Base-by-base conservation (phyloP, 2,113 vertebrate species). In the Furnarius figulus region DNA sequence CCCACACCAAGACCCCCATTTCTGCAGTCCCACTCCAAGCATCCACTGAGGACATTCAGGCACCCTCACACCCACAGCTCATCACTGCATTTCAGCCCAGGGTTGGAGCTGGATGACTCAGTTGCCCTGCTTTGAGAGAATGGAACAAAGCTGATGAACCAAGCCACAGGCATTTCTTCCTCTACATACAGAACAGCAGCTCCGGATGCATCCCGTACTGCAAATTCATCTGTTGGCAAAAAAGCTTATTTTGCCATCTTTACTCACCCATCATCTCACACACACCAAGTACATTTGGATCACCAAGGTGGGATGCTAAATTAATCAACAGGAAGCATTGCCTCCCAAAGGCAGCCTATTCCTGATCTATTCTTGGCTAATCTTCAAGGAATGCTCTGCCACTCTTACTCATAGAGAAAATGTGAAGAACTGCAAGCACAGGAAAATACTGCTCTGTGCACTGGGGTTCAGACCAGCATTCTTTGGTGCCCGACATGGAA, bases 251-350 rank as follows among this genome's bases (percentile, higher is more conserved):
- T 89, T 92, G 52, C 77, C 62, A 58, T 70, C 79, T 86, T 94
- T 82, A 91, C n/a, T 92, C 89, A 76, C 31, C 20, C 78, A n/a
- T 47, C 56, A 53, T 65, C 81, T 85, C 77, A 68, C 7, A 46
- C 25, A 40, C 70, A 89, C 28, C 73, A 42, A 75, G 77, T 27
- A 73, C 53, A 33, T 24, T 70, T 68, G 74, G 81, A 91, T 95
- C 62, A 87, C 56, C 67, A 82, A 79, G 86, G 86, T 93, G 65
- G 55, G 68, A 81, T 87, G 80, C 61, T 86, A 92, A 72, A 89
- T 59, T 92, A 91, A 90, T 92, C 76, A 91, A 67, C 73, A 89
- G 86, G 94, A 95, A 95, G 87, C 71, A 16, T 14, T 70, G 78
- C 44, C 40, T 89, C 78, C 84, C 81, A 47, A 93, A 56, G 35